Conservation (phyloP, 1,140 invertebrate species). For the Antheraea mylitta region DNA sequence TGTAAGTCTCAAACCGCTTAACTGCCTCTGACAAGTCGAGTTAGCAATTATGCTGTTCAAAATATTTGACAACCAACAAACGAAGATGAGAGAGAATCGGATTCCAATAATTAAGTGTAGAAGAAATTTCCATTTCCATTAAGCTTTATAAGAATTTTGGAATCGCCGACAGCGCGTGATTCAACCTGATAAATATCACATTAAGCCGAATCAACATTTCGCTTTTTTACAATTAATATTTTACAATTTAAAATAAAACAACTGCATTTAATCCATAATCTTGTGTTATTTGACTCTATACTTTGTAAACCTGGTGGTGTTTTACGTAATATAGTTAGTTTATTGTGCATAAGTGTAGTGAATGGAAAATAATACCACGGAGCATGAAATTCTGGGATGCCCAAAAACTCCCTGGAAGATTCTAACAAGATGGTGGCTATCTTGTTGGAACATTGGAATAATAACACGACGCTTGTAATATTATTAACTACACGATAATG, state of each 20-base stretch:
- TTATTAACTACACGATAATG: no score
- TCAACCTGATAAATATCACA: not conserved
- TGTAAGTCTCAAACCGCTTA: not conserved
- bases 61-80: not conserved
- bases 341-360: no score
- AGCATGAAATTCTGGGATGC: no score
- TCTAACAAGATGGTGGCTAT: no score
- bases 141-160: not conserved
- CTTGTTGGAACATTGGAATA: no score
- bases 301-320: no score
- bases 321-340: no score
- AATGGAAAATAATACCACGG: no score
- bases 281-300: no score
- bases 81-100: not conserved
- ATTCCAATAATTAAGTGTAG: not conserved
- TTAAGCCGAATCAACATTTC: not conserved
- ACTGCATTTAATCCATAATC: no score
- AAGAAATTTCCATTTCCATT: not conserved
- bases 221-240: not conserved
- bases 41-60: not conserved
- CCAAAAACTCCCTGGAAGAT: no score
- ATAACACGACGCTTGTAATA: not conserved
- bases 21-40: not conserved
- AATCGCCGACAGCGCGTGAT: not conserved
- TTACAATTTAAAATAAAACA: not conserved